Conservation (phyloP, 2,888 invertebrate species). For the Eucera pruinosa region DNA sequence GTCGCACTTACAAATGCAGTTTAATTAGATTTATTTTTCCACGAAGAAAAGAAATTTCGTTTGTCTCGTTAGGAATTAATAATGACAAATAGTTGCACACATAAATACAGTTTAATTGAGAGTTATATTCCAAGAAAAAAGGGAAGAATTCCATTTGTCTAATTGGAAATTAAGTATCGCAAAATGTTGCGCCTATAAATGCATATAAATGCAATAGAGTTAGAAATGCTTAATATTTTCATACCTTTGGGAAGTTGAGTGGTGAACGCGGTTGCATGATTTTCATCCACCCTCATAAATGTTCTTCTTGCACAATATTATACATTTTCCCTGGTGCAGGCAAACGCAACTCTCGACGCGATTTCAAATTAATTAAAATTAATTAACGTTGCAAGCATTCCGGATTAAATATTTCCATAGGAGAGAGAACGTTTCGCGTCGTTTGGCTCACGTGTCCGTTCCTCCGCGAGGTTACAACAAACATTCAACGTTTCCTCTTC, state of each 20-base stretch:
- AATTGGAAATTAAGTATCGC: too few relatives aligned
- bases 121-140: too few relatives aligned
- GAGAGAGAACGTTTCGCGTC: neutral
- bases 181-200: too few relatives aligned
- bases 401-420: conserved; percentile 6
- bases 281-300: neutral
- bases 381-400: conserved; percentile 1
- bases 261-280: neutral
- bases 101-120: too few relatives aligned
- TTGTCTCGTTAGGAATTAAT: too few relatives aligned
- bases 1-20: too few relatives aligned
- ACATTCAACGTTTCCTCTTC: neutral
- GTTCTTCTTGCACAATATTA: too few relatives aligned
- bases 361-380: conserved; percentile 26
- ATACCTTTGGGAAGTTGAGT: neutral
- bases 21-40: too few relatives aligned
- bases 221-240: neutral
- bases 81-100: too few relatives aligned
- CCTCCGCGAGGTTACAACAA: neutral
- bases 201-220: too few relatives aligned
- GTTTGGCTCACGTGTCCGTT: neutral
- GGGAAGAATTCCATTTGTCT: too few relatives aligned
- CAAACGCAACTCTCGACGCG: neutral
- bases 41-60: too few relatives aligned
- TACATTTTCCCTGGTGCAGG: neutral